These are phyloP conservation scores for Rugalucina vietnamica DNA, from an alignment of 2,888 invertebrate species.

Conservation along the genomic window DNA sequence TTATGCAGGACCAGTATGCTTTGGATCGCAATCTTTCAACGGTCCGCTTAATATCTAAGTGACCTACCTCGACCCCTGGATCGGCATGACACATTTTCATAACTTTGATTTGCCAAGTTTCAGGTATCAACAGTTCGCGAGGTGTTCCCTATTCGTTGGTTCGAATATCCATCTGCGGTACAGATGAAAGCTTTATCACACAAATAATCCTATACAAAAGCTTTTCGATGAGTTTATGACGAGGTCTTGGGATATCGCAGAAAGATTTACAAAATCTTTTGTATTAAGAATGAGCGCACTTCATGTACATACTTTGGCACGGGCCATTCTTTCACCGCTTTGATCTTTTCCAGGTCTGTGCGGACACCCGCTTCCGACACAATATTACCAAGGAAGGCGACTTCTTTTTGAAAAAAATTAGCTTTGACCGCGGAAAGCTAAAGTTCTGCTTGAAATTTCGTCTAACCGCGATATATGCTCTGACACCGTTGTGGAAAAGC, in stretches of 20 bases:
- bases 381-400: conserved; percentile 31
- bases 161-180: background rate
- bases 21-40: background rate
- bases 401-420: conserved; percentile 32
- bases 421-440: conserved; percentile 40
- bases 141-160: no score
- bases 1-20: conserved; percentile 35
- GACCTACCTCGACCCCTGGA: conserved; percentile 29
- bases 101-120: background rate
- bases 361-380: conserved; percentile 26
- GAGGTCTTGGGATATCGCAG: conserved; percentile 32
- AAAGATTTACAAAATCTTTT: conserved; percentile 30
- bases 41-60: conserved; percentile 32
- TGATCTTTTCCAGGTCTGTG: no score
- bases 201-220: no score
- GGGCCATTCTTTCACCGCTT: conserved; percentile 36
- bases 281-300: conserved; percentile 40
- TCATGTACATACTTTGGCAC: conserved; percentile 19
- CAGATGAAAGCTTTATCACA: no score
- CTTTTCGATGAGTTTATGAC: conserved; percentile 38
- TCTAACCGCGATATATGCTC: conserved; percentile 26
- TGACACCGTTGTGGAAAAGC: conserved; percentile 10
- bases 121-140: background rate
- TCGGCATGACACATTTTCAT: background rate
- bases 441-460: conserved; percentile 25